Base-by-base conservation (phyloP, 1,140 invertebrate genomes). In the Atopsyche davidsoni region DNA sequence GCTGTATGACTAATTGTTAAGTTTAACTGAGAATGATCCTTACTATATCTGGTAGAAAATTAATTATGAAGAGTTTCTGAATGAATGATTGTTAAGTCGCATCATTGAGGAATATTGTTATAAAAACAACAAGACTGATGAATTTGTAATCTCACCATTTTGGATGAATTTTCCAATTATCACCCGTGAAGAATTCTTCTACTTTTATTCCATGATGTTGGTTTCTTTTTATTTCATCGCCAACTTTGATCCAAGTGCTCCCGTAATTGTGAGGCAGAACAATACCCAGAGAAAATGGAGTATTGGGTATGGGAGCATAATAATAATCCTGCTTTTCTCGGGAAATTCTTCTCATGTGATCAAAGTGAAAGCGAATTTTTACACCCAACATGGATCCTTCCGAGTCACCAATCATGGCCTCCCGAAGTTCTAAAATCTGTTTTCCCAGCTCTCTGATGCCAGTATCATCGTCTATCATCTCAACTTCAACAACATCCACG, bases 401-500 rank as follows among this genome's bases (percentile, higher is more conserved):
- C 25, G 77, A 65, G 42, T 87, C 80, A 28, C 86, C 79, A 2
- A 95, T 84, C 69, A 95, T 78, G 24, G 78, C 79, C 52, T 78
- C 67, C 28, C 92, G 72, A 24, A 95, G 75, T 59, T 60, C 63
- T 54, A 61, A 70, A 59, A 70, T 77, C 51, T 70, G 73, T 49
- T 71, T 66, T 49, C 68, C 78, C 1, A 75, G 60, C 55, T 76
- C 62, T 2, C 74, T 62, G 6, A 55, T 34, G 23, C 65, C 76
- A 56, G 69, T 73, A 1, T 82, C 79, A 57, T 86, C 82, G 57
- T 89, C 82, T 4, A 88, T 75, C 51, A 95, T 81, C 69, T 98
- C 95, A 11, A 98, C 85, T 74, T 98, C 93, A 0, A 86, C 85
- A n/a, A 98, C 77, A 72, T 97, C 95, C 17, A 98, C 83, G 62